Percentiles rank a stretch among this genome's conserved stretches.
Conservation (phyloP, 2,113 vertebrate genomes). For the Symphodus melops region DNA sequence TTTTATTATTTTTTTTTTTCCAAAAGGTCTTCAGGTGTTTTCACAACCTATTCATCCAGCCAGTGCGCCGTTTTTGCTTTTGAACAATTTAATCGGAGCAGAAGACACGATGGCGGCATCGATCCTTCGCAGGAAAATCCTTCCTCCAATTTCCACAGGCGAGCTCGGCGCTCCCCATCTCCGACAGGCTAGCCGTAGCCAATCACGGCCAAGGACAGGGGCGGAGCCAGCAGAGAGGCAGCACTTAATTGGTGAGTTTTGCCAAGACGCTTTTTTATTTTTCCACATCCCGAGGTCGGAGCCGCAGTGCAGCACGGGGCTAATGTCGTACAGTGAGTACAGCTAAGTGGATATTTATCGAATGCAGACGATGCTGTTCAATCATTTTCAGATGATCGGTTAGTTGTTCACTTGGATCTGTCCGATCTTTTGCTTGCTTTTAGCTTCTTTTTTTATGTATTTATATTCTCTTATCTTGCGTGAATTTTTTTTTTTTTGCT, state of each 20-base stretch:
- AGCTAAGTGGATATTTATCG: slow-evolving; percentile 84
- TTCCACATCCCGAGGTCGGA: slow-evolving; percentile 85
- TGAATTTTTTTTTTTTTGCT: slow-evolving; percentile 54
- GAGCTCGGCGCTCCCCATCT: slow-evolving; percentile 81
- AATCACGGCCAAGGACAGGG: slow-evolving; percentile 80
- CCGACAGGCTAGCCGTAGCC: slow-evolving; percentile 85
- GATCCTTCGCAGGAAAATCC: slow-evolving; percentile 81
- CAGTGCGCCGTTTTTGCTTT: slow-evolving; percentile 73
- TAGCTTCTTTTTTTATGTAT: slow-evolving; percentile 27
- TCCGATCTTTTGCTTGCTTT: slow-evolving; percentile 63
- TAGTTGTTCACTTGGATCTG: slow-evolving; percentile 78
- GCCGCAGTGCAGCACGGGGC: slow-evolving; percentile 87
- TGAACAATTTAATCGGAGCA: slow-evolving; percentile 78
- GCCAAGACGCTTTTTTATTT: slow-evolving; percentile 86
- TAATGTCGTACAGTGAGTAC: slow-evolving; percentile 89
- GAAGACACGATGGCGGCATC: slow-evolving; percentile 82
- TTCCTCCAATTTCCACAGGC: slow-evolving; percentile 81
- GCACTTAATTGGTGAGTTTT: slow-evolving; percentile 87
- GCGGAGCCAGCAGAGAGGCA: slow-evolving; percentile 82
- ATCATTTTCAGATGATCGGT: slow-evolving; percentile 86
- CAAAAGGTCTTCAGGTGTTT: slow-evolving; percentile 77
- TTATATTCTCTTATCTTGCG: slow-evolving; percentile 34
- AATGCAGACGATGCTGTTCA: slow-evolving; percentile 83
- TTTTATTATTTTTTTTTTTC: not conserved
- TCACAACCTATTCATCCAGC: slow-evolving; percentile 51